Base-by-base conservation (phyloP, 2,113 vertebrate species). In the Melanostigma gelatinosum region DNA sequence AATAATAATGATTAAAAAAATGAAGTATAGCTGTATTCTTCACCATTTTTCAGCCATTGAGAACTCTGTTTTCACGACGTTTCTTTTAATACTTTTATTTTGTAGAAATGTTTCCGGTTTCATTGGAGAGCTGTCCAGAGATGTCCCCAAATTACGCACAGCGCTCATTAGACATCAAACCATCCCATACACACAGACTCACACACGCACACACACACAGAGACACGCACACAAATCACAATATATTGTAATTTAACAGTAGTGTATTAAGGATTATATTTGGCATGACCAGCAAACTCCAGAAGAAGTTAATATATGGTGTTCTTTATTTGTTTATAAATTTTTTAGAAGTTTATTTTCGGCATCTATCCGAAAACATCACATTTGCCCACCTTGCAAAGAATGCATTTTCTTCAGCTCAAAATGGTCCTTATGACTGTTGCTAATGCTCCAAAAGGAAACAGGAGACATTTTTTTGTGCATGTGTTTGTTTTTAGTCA, bases 401-500 rank as follows among this genome's bases (percentile, higher is more conserved):
- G 48, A 42, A 36, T 60, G 50, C 2, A n/a, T 64, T 80, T 73
- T 61, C 44, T 15, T 27, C 44, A 34, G 34, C 52, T 72, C 34
- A 27, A 48, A 44, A 13, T 6, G n/a, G 10, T 79, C 24, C 40
- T 69, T 8, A 0, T 36, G n/a, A 57, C 72, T 64, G 68, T 13
- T 54, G 13, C 40, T 38, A n/a, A 48, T 22, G 74, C 36, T 69
- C 24, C 60, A 55, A 77, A 66, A 85, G 81, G 79, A 85, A 80
- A 67, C 29, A 18, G 15, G 74, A 83, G 54, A 86, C 24, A 15
- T 46, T 70, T 4, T 54, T 15, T 58, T 18, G 6, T 18, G 6
- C 80, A 72, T 44, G 8, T 83, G 80, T 90, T 93, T 88, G 60
- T 80, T 83, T 91, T 92, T 64, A 86, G 86, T 92, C 85, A 84